Conservation (phyloP, 1,140 invertebrate species). For the Caenorhabditis tropicalis region DNA sequence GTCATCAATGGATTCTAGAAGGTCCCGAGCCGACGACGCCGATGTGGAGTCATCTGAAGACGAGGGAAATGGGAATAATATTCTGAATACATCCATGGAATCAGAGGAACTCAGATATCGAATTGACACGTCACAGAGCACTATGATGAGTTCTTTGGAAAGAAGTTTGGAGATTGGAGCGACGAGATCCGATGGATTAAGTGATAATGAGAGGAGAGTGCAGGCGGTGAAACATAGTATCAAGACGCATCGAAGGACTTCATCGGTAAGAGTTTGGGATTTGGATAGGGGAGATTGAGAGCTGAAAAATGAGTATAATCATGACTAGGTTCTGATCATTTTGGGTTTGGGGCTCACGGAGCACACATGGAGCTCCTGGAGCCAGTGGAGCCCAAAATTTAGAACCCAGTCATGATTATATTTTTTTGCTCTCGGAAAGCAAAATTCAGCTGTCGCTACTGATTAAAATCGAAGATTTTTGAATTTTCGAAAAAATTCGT, state of each 20-base stretch:
- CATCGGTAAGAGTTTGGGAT: slow-evolving; percentile 12
- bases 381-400: too few relatives aligned
- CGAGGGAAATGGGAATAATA: slow-evolving; percentile 49
- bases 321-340: too few relatives aligned
- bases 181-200: slow-evolving; percentile 58
- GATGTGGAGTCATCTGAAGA: slow-evolving; percentile 37
- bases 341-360: too few relatives aligned
- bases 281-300: neutral
- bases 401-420: too few relatives aligned
- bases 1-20: slow-evolving; percentile 34
- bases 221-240: slow-evolving; percentile 47
- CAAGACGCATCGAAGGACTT: slow-evolving; percentile 50
- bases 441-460: too few relatives aligned
- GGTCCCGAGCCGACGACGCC: neutral
- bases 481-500: too few relatives aligned
- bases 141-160: slow-evolving; percentile 54
- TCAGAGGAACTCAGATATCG: slow-evolving; percentile 36
- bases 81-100: slow-evolving; percentile 55
- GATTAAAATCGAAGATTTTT: too few relatives aligned
- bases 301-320: neutral
- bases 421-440: too few relatives aligned
- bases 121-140: slow-evolving; percentile 54
- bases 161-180: slow-evolving; percentile 57
- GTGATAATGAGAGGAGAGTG: slow-evolving; percentile 50
- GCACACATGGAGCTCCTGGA: too few relatives aligned